A percentile compares a stretch with the other conserved stretches of the same genome.
These are phyloP conservation scores for Lepidurus apus DNA, from an alignment of 1,140 invertebrate genomes.

Conservation along the genomic window DNA sequence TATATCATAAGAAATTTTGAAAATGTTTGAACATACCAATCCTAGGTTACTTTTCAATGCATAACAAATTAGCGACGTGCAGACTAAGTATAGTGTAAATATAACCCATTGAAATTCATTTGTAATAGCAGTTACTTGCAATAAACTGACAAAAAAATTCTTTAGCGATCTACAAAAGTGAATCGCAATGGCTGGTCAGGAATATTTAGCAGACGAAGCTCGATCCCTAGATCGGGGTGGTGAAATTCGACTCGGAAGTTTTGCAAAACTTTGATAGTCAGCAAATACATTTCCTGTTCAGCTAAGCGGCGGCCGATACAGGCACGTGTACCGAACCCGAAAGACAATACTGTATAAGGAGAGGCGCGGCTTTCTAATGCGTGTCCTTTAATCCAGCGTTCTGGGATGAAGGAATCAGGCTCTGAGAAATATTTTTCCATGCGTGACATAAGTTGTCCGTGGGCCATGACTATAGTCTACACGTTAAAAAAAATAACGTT, in stretches of 20 bases:
- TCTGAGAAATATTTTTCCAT: conserved; percentile 35
- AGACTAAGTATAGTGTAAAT: too few relatives aligned
- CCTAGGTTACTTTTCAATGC: too few relatives aligned
- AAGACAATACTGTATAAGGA: conserved; percentile 43
- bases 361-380: conserved; percentile 40
- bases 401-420: conserved; percentile 38
- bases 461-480: conserved; percentile 42
- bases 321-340: conserved; percentile 46
- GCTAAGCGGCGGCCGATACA: conserved; percentile 46
- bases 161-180: conserved; percentile 30
- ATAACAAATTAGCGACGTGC: too few relatives aligned
- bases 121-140: too few relatives aligned
- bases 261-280: conserved; percentile 34
- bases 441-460: conserved; percentile 45
- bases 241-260: conserved; percentile 34
- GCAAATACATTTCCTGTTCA: conserved; percentile 42
- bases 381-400: conserved; percentile 29
- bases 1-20: too few relatives aligned
- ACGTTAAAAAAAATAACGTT: neutral
- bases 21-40: too few relatives aligned
- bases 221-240: conserved; percentile 22
- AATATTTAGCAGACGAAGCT: conserved; percentile 19
- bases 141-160: neutral
- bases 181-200: conserved; percentile 29
- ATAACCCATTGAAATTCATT: too few relatives aligned